Percentiles rank a stretch among this genome's conserved stretches.
phyloP scores from a whole-genome alignment of 1,140 invertebrate genomes.

The Sinella curviseta region DNA sequence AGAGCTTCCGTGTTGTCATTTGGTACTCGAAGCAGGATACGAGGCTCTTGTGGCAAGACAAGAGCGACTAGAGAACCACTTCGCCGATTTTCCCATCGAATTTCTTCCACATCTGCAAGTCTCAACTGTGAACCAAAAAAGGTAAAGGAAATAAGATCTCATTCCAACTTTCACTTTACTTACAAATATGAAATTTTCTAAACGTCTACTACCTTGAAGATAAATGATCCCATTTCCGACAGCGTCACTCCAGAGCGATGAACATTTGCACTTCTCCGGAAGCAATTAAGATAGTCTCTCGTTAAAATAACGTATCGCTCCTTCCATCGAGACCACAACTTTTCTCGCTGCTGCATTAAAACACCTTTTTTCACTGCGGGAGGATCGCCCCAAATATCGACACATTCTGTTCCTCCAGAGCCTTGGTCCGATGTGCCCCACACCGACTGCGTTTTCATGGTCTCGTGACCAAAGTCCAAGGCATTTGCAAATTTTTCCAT shows the following conservation, averaged over 20 bases:
- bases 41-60: constrained; percentile 17
- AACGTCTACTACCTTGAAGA: constrained; percentile 64
- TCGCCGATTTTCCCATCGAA: constrained; percentile 24
- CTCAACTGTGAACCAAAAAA: background rate
- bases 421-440: constrained; percentile 18
- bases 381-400: constrained; percentile 48
- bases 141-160: background rate
- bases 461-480: constrained; percentile 21
- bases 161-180: background rate
- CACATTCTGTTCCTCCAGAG: constrained; percentile 19
- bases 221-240: constrained; percentile 70
- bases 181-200: too few species aligned
- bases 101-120: constrained; percentile 21
- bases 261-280: constrained; percentile 61
- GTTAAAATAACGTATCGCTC: constrained; percentile 70
- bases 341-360: constrained; percentile 67
- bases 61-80: constrained; percentile 27
- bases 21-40: constrained; percentile 22
- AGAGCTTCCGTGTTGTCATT: constrained; percentile 13
- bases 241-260: constrained; percentile 60
- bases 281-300: constrained; percentile 69
- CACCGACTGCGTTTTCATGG: constrained; percentile 13
- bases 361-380: constrained; percentile 57
- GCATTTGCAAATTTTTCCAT: constrained; percentile 24
- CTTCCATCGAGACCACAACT: constrained; percentile 69